Percentiles rank a stretch among this genome's conserved stretches.
phyloP scores from a whole-genome alignment of 1,140 invertebrate species.

The Zaprionus capensis region DNA sequence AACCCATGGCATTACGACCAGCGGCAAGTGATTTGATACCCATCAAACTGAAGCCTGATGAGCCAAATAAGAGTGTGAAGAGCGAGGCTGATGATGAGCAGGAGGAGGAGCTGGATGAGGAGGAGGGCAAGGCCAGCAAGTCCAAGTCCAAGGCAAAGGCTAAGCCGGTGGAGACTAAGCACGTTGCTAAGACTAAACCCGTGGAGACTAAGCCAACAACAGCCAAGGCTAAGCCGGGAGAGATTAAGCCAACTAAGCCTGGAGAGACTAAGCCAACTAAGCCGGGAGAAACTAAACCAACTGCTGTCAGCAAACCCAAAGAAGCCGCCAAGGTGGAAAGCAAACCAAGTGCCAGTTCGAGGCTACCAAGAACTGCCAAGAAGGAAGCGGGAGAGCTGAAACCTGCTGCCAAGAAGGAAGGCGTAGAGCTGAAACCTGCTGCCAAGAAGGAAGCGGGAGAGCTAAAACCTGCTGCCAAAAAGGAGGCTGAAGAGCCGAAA shows the following conservation, averaged over 20 bases:
- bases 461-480: not conserved
- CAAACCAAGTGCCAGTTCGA: conserved; percentile 1
- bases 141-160: not conserved
- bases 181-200: not conserved
- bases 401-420: not conserved
- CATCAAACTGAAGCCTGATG: conserved; percentile 85
- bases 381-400: not conserved
- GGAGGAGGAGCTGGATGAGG: conserved; percentile 43
- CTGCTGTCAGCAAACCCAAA: not conserved
- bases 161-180: not conserved
- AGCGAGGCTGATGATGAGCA: conserved; percentile 11
- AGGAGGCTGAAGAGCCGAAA: conserved; percentile 6
- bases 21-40: conserved; percentile 86
- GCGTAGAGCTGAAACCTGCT: not conserved
- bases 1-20: conserved; percentile 87
- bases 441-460: conserved; percentile 19
- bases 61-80: conserved; percentile 49
- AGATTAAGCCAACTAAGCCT: not conserved
- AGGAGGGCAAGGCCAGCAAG: conserved; percentile 25
- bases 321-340: not conserved
- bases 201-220: too few relatives aligned
- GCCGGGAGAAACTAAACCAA: not conserved
- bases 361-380: not conserved
- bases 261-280: not conserved
- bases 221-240: too few relatives aligned